Evolutionary conservation across 2,888 invertebrate genomes (phyloP).

Genomic region (Cosmia pyralina): DNA sequence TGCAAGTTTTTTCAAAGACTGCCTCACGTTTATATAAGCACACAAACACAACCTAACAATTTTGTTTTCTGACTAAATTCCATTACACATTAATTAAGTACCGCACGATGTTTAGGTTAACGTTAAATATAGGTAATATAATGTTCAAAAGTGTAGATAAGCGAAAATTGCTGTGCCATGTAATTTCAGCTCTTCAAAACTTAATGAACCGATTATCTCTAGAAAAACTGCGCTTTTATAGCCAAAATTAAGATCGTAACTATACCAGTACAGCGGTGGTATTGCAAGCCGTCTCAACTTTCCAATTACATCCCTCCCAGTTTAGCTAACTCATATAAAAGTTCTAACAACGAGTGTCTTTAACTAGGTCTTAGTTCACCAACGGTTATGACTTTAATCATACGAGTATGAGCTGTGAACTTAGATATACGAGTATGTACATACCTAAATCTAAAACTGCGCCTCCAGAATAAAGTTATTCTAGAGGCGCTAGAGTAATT

Average conservation of each 20-base stretch:
- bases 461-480: background rate
- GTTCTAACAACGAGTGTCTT: conserved; percentile 83
- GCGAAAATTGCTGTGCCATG: conserved; percentile 25
- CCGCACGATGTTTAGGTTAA: conserved; percentile 16
- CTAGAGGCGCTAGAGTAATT: too few species aligned
- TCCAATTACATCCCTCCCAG: conserved; percentile 88
- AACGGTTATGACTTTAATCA: conserved; percentile 66
- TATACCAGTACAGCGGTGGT: conserved; percentile 69
- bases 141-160: conserved; percentile 15
- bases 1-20: conserved; percentile 43
- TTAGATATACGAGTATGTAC: background rate
- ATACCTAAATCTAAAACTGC: background rate
- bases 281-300: conserved; percentile 82
- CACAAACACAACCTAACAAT: conserved; percentile 37
- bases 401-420: conserved; percentile 29
- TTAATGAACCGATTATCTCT: conserved; percentile 62
- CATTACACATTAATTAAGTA: conserved; percentile 26
- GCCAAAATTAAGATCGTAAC: conserved; percentile 80
- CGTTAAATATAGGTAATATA: conserved; percentile 21
- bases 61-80: conserved; percentile 32
- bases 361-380: conserved; percentile 70
- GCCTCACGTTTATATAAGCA: conserved; percentile 32
- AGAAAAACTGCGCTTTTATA: conserved; percentile 75
- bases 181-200: conserved; percentile 42
- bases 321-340: conserved; percentile 88